Percentiles rank a stretch among this genome's conserved stretches.
Evolutionary conservation across 1,140 invertebrate genomes (phyloP).

Genomic region (Musca domestica): DNA sequence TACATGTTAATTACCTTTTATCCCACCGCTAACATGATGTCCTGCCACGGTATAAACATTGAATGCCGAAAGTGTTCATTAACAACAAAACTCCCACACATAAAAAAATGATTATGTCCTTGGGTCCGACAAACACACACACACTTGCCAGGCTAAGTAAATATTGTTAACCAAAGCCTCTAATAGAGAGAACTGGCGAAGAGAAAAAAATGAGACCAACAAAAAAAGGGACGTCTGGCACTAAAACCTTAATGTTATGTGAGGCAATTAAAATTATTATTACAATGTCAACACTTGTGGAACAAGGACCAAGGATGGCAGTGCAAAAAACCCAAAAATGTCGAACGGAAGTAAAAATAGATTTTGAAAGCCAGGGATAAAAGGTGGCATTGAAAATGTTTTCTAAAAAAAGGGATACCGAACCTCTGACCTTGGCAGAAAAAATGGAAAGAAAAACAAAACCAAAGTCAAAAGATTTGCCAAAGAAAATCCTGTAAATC

Average conservation of each 20-base stretch:
- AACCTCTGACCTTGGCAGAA: conserved; percentile 1
- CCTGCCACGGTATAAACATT: too few species aligned
- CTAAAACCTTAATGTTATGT: conserved; percentile 7
- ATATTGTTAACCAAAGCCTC: background rate
- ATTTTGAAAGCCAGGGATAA: background rate
- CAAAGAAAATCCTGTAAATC: conserved; percentile 14
- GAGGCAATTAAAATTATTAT: conserved; percentile 20
- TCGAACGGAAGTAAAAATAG: background rate
- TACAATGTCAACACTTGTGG: conserved; percentile 16
- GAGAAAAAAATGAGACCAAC: background rate
- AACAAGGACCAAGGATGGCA: background rate
- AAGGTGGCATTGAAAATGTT: background rate
- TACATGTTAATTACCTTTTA: conserved; percentile 17
- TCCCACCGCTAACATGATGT: too few species aligned
- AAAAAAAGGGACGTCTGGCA: background rate
- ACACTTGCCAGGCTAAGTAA: background rate
- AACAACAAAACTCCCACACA: too few species aligned
- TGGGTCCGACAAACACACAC: background rate
- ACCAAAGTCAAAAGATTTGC: conserved; percentile 17
- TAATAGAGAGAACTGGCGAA: too few species aligned
- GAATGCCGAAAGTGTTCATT: too few species aligned
- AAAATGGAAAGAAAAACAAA: background rate
- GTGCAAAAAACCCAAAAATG: background rate
- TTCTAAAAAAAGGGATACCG: too few species aligned
- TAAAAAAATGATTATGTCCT: too few species aligned